Evolutionary conservation across 2,797 vertebrate species (phyloP).

Genomic region (Tenualosa thibaudeaui): DNA sequence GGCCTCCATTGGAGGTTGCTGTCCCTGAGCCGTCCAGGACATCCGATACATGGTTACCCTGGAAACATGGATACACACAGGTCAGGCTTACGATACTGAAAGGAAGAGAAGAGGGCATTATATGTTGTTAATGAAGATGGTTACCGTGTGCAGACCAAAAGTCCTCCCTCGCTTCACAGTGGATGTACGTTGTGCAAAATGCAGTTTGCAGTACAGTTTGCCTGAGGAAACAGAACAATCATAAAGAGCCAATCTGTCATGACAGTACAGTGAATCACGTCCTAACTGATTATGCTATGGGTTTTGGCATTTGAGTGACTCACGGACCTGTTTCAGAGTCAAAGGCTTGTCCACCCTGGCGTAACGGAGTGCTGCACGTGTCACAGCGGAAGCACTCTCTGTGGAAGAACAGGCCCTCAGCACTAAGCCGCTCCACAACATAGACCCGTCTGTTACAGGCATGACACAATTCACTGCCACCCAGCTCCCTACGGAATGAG

Average conservation of each 20-base stretch:
- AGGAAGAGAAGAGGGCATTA: neutral
- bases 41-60: constrained; percentile 67
- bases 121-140: neutral
- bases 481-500: constrained; percentile 77
- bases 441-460: constrained; percentile 91
- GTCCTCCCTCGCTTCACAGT: constrained; percentile 77
- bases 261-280: neutral
- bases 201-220: constrained; percentile 94
- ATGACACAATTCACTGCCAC: constrained; percentile 85
- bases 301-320: constrained; percentile 1
- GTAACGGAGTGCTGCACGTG: constrained; percentile 81
- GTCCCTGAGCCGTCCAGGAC: constrained; percentile 59
- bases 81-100: neutral
- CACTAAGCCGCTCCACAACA: constrained; percentile 89
- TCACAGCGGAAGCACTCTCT: constrained; percentile 94
- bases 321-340: constrained; percentile 85
- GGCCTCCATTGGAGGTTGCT: constrained; percentile 56
- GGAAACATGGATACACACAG: neutral
- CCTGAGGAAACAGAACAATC: constrained; percentile 68
- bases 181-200: constrained; percentile 87
- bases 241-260: neutral
- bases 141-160: constrained; percentile 72
- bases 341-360: constrained; percentile 87
- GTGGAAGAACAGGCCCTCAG: constrained; percentile 94
- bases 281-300: neutral